Conservation (phyloP, 2,888 invertebrate species). For the Cantharis lateralis region DNA sequence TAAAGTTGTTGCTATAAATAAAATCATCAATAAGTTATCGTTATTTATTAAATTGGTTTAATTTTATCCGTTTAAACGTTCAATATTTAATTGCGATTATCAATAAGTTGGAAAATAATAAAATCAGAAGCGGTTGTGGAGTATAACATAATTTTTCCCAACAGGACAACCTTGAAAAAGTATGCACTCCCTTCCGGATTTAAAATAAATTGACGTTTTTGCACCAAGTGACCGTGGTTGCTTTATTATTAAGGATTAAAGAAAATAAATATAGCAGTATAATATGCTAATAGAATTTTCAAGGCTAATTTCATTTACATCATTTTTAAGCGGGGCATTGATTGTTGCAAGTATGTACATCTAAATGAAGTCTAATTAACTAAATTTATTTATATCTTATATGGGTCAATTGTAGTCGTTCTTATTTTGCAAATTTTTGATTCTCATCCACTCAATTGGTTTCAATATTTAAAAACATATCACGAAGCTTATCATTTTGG, state of each 20-base stretch:
- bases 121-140: background rate
- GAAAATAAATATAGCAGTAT: background rate
- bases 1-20: background rate
- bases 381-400: too few relatives aligned
- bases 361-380: too few relatives aligned
- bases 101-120: background rate
- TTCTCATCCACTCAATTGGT: too few relatives aligned
- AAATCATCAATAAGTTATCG: background rate
- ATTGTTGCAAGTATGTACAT: too few relatives aligned
- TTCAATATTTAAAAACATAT: too few relatives aligned
- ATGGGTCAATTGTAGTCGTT: too few relatives aligned
- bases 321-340: background rate
- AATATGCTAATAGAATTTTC: background rate
- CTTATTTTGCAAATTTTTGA: too few relatives aligned
- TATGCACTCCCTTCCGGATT: background rate
- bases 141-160: background rate
- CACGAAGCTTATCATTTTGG: too few relatives aligned
- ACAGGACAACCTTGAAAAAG: background rate
- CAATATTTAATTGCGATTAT: background rate
- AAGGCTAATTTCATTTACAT: background rate
- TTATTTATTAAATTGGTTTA: background rate
- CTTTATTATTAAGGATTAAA: background rate
- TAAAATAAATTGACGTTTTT: background rate
- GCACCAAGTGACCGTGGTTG: background rate
- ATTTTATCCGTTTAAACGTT: background rate